Evolutionary conservation across 1,140 invertebrate genomes (phyloP).

Genomic region (Stegodyphus mimosarum): DNA sequence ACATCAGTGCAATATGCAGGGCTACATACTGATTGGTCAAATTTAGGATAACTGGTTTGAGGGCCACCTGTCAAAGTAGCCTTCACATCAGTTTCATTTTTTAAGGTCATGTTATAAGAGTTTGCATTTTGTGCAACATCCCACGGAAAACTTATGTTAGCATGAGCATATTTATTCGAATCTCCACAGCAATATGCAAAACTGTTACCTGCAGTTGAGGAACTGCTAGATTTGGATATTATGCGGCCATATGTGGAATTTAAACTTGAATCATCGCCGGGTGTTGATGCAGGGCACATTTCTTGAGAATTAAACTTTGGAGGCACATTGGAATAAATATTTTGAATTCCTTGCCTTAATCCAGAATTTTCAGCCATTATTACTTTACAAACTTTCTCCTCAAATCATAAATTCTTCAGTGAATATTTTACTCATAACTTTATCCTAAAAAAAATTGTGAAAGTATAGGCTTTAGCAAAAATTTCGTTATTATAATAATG

Average conservation of each 20-base stretch:
- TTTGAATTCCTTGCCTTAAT: background rate
- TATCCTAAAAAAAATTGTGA: too few relatives aligned
- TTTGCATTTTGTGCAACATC: slow-evolving; percentile 14
- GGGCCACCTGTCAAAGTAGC: background rate
- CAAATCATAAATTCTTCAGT: too few relatives aligned
- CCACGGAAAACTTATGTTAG: slow-evolving; percentile 45
- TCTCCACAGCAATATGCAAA: slow-evolving; percentile 55
- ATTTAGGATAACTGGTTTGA: background rate
- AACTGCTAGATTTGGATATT: slow-evolving; percentile 6
- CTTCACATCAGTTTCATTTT: background rate
- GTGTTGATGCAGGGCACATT: background rate
- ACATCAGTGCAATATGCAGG: background rate
- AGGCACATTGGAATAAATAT: slow-evolving; percentile 49
- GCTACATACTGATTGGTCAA: background rate
- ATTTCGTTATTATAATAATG: too few relatives aligned
- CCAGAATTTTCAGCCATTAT: slow-evolving; percentile 46
- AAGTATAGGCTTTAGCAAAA: too few relatives aligned
- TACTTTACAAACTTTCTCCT: background rate
- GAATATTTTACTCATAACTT: too few relatives aligned
- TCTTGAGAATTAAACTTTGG: background rate
- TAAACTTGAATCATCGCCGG: slow-evolving; percentile 12
- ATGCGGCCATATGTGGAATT: slow-evolving; percentile 47
- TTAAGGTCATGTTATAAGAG: background rate
- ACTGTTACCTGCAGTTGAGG: slow-evolving; percentile 17
- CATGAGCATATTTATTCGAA: slow-evolving; percentile 36